Conservation (phyloP, 2,113 vertebrate species). For the Mesitornis unicolor region DNA sequence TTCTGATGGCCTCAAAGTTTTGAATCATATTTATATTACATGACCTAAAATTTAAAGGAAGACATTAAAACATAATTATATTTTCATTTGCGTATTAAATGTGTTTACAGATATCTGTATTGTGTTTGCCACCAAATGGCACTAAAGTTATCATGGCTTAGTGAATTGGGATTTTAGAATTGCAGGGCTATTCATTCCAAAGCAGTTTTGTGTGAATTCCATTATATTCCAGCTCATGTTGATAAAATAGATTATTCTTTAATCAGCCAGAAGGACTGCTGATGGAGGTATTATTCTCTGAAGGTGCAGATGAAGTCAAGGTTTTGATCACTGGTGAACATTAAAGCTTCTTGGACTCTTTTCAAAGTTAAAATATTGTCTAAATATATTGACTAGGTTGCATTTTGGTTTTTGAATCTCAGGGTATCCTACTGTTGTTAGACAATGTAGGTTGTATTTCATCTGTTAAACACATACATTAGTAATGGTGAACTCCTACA, state of each 20-base stretch:
- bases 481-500: neutral
- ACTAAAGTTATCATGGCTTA: slow-evolving; percentile 42
- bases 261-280: slow-evolving; percentile 36
- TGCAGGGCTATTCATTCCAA: slow-evolving; percentile 52
- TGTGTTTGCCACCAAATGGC: slow-evolving; percentile 37
- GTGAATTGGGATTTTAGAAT: slow-evolving; percentile 55
- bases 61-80: slow-evolving; percentile 3
- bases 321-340: neutral
- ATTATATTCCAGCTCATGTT: neutral
- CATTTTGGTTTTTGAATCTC: neutral
- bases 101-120: slow-evolving; percentile 16
- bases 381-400: neutral
- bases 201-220: slow-evolving; percentile 28
- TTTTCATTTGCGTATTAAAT: slow-evolving; percentile 16
- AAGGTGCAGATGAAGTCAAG: neutral
- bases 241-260: slow-evolving; percentile 22
- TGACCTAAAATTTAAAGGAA: neutral
- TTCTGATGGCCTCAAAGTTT: neutral
- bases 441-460: neutral
- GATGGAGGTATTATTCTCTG: slow-evolving; percentile 4
- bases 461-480: neutral
- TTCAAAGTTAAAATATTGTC: slow-evolving; percentile 21
- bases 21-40: neutral
- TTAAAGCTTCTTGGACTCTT: neutral
- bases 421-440: neutral